A percentile compares a stretch with the other conserved stretches of the same genome.
phyloP scores from a whole-genome alignment of 2,797 vertebrate species.

The Mycteria americana region DNA sequence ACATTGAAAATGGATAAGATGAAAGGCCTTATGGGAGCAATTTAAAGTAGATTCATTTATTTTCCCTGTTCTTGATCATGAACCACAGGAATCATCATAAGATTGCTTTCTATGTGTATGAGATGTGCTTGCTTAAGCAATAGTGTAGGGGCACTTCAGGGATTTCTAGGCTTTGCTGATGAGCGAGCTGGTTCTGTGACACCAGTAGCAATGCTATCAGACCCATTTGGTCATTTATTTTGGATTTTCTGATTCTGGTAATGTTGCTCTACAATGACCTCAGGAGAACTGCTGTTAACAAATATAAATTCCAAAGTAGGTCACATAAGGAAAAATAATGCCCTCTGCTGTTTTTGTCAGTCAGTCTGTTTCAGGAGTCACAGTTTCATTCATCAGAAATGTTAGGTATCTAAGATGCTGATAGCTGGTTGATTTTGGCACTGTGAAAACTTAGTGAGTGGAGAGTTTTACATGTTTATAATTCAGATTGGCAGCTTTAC shows the following conservation, averaged over 20 bases:
- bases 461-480: slow-evolving; percentile 2
- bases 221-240: not conserved
- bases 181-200: not conserved
- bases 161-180: not conserved
- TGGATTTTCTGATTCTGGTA: not conserved
- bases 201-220: not conserved
- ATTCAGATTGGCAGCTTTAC: slow-evolving; percentile 36
- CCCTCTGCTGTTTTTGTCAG: not conserved
- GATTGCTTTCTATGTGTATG: not conserved
- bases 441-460: not conserved
- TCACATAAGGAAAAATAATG: not conserved
- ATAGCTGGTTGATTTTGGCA: not conserved
- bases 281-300: not conserved
- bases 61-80: not conserved
- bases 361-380: not conserved
- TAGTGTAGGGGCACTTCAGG: not conserved
- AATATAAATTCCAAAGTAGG: not conserved
- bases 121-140: not conserved
- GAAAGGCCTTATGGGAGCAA: not conserved
- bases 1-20: not conserved
- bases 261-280: not conserved
- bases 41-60: not conserved
- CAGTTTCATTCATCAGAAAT: not conserved
- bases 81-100: not conserved
- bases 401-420: not conserved